Evolutionary conservation across 2,113 vertebrate species (phyloP).

Genomic region (Brachionichthys hirsutus): DNA sequence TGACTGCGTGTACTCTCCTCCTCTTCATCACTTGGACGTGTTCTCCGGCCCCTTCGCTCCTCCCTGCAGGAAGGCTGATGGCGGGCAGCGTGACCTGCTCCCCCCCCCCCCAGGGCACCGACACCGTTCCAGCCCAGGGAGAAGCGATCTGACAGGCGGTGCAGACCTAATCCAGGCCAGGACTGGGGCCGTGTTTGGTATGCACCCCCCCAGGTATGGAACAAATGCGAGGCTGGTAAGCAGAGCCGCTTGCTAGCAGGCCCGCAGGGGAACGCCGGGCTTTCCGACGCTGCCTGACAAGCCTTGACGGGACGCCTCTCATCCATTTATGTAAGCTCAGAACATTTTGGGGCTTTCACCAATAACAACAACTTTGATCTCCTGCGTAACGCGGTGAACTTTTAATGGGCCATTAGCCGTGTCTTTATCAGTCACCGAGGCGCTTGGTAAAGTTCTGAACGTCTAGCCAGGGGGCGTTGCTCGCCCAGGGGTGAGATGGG

Average conservation of each 20-base stretch:
- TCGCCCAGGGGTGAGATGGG: constrained; percentile 36
- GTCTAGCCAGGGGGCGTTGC: constrained; percentile 44
- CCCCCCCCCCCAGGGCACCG: constrained; percentile 48
- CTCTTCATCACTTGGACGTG: constrained; percentile 21
- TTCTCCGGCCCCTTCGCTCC: constrained; percentile 29
- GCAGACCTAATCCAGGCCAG: constrained; percentile 73
- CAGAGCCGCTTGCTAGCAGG: constrained; percentile 55
- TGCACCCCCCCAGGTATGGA: constrained; percentile 74
- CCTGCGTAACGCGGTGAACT: constrained; percentile 66
- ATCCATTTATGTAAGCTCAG: constrained; percentile 74
- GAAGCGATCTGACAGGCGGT: constrained; percentile 73
- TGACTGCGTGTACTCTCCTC: not conserved
- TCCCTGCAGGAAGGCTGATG: constrained; percentile 59
- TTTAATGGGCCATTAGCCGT: constrained; percentile 72
- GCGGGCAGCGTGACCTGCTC: constrained; percentile 68
- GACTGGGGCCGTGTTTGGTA: constrained; percentile 71
- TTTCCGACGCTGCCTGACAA: constrained; percentile 51
- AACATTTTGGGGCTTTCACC: constrained; percentile 68
- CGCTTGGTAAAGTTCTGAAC: constrained; percentile 53
- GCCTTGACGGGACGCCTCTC: constrained; percentile 66
- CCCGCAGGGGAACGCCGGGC: constrained; percentile 38
- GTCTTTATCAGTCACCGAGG: constrained; percentile 65
- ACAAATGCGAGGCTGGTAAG: constrained; percentile 69
- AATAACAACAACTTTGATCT: constrained; percentile 78
- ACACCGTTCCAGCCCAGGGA: constrained; percentile 59